A percentile compares a stretch with the other conserved stretches of the same genome.
phyloP scores from a whole-genome alignment of 1,140 invertebrate species.

The Ceratoteleas bidentatus region DNA sequence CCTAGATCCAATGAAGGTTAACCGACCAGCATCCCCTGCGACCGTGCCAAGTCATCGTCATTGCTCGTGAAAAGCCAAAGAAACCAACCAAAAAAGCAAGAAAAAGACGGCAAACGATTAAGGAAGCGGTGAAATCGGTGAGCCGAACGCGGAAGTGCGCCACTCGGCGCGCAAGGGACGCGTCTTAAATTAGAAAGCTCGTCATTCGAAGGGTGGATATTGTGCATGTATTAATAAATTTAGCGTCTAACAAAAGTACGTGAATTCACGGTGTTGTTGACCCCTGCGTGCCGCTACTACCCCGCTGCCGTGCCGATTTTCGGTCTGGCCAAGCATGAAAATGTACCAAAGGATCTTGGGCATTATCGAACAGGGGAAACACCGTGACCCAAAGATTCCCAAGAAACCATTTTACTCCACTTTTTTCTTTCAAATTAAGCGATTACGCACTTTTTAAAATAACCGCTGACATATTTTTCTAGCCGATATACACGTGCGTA shows the following conservation, averaged over 20 bases:
- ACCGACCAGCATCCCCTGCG: too few relatives aligned
- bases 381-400: conserved; percentile 58
- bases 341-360: conserved; percentile 65
- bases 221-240: conserved; percentile 33
- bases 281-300: conserved; percentile 44
- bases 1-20: too few relatives aligned
- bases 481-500: conserved; percentile 37
- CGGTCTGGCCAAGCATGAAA: conserved; percentile 64
- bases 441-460: conserved; percentile 50
- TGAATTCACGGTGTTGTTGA: conserved; percentile 43
- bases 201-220: conserved; percentile 30
- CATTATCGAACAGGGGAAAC: conserved; percentile 52
- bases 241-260: conserved; percentile 41
- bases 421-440: conserved; percentile 59
- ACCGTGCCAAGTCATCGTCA: too few relatives aligned
- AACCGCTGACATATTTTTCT: conserved; percentile 50
- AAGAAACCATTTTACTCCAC: conserved; percentile 55
- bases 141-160: not conserved
- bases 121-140: too few relatives aligned
- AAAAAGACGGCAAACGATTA: too few relatives aligned
- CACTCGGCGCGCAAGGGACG: not conserved
- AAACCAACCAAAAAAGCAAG: too few relatives aligned
- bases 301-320: conserved; percentile 54
- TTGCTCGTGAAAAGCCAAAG: too few relatives aligned
- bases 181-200: conserved; percentile 41